Percentiles rank a stretch among this genome's conserved stretches.
These are phyloP conservation scores for Agrochola macilenta DNA, from an alignment of 2,888 invertebrate genomes.

Conservation along the genomic window DNA sequence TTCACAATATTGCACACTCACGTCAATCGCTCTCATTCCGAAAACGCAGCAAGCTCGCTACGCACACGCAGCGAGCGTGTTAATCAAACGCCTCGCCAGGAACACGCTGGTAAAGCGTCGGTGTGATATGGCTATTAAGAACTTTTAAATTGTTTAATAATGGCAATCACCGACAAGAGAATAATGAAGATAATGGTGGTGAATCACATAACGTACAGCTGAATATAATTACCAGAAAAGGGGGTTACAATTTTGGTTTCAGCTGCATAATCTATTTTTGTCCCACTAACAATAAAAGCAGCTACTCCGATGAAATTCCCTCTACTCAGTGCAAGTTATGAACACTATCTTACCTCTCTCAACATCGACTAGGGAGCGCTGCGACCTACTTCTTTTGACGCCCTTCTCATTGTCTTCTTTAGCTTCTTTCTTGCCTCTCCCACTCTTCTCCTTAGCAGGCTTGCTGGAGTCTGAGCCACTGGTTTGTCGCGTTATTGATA, in stretches of 20 bases:
- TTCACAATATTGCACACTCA: not conserved
- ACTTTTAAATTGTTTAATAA: not conserved
- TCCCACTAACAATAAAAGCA: too few species aligned
- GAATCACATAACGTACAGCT: too few species aligned
- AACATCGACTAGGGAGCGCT: slow-evolving; percentile 82
- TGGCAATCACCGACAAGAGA: too few species aligned
- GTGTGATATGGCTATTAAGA: not conserved
- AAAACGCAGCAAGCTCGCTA: not conserved
- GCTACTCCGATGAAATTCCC: not conserved
- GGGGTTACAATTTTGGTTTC: too few species aligned
- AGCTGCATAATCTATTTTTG: too few species aligned
- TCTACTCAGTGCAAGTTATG: not conserved
- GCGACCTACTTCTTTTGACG: slow-evolving; percentile 83
- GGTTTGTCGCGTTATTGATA: slow-evolving; percentile 73
- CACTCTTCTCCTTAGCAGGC: slow-evolving; percentile 37
- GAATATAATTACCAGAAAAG: too few species aligned
- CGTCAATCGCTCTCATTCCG: too few species aligned
- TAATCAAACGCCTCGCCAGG: not conserved
- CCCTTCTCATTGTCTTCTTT: slow-evolving; percentile 72
- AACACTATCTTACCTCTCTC: slow-evolving; percentile 79
- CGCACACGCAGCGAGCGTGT: not conserved
- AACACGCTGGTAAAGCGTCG: too few species aligned
- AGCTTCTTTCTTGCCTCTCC: slow-evolving; percentile 42
- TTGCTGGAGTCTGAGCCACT: slow-evolving; percentile 68
- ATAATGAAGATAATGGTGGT: too few species aligned